Base-by-base conservation (phyloP, 2,113 vertebrate genomes). In the Prionailurus bengalensis region DNA sequence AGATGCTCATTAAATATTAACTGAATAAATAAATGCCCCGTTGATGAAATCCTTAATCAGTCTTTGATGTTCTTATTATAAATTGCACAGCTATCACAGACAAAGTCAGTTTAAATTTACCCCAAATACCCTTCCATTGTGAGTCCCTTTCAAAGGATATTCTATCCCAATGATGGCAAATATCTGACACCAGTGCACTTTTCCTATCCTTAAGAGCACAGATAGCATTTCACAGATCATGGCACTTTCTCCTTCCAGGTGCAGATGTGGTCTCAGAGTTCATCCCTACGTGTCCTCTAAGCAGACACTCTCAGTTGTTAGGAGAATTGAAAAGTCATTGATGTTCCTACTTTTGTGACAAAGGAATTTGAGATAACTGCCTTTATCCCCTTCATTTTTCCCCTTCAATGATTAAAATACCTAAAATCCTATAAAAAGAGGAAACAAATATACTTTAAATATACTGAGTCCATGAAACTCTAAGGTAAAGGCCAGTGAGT, bases 341-440 rank as follows among this genome's bases (percentile, higher is more conserved):
- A 39, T 12, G 29, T 11, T 16, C 6, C 1, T 74, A 33, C 5
- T 85, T 95, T 61, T 80, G 6, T 87, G 51, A 85, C 23, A 88
- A 87, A 51, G 16, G 15, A 8, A 48, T 53, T 79, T 36, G 91
- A 5, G 16, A 27, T 42, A 53, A 7, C 14, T 82, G 21, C n/a
- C 55, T 70, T 91, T 8, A 92, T 19, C 8, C 45, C 45, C 45
- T 8, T 45, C 6, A 48, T 71, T 86, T 80, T 70, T 31, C 7
- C 58, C 5, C 58, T 94, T 80, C n/a, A 80, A 42, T 88, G 13
- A 68, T 61, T 68, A 78, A 92, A 94, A 70, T 45, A 48, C 1
- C 66, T 84, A 87, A 84, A 95, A 81, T 95, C 7, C 23, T 71
- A 29, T 74, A 42, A 93, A 91, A 55, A 87, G 12, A 21, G 86